Percentiles rank a stretch among this genome's conserved stretches.
Conservation (phyloP, 2,888 invertebrate genomes). For the Brachyptera risi region DNA sequence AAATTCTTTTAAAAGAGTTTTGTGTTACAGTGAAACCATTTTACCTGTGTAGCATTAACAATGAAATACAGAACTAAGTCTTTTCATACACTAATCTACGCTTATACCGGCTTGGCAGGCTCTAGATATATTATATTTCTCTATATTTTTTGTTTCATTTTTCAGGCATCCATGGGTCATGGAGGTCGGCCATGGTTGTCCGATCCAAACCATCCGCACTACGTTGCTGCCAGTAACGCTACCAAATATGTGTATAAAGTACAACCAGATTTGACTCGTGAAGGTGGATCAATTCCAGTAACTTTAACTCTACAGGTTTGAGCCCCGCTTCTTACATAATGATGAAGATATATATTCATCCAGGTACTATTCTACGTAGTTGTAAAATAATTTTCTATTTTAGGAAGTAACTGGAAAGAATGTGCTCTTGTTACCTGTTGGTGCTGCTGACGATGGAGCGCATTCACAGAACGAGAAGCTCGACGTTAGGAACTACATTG, state of each 20-base stretch:
- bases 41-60: no score
- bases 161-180: conserved; percentile 49
- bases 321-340: neutral
- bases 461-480: conserved; percentile 99
- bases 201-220: conserved; percentile 89
- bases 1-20: no score
- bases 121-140: no score
- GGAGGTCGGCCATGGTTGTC: conserved; percentile 91
- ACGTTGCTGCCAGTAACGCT: conserved; percentile 79
- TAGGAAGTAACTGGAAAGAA: conserved; percentile 90
- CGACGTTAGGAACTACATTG: conserved; percentile 85
- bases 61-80: no score
- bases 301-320: conserved; percentile 72
- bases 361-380: neutral
- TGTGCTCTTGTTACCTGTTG: conserved; percentile 91
- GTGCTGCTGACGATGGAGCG: conserved; percentile 94
- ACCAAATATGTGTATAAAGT: conserved; percentile 81
- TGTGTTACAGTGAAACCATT: no score
- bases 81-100: no score
- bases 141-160: no score
- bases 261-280: conserved; percentile 92
- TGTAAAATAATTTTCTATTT: conserved; percentile 24
- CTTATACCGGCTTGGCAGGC: no score
- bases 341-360: neutral
- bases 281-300: conserved; percentile 97